phyloP scores from a whole-genome alignment of 1,140 invertebrate genomes.

The Aradophagus sp. region DNA sequence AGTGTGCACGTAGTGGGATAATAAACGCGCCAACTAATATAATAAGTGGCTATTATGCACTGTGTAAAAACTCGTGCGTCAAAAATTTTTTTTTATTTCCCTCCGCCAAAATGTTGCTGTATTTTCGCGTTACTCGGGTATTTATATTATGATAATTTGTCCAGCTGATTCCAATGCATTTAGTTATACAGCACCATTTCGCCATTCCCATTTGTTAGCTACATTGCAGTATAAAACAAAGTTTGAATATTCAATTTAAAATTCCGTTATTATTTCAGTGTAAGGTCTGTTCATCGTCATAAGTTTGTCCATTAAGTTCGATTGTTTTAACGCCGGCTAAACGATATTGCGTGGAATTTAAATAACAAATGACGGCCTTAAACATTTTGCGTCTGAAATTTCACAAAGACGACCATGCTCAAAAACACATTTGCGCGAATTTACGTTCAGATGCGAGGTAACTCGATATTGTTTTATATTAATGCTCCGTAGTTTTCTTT shows the following conservation, averaged over 20 bases:
- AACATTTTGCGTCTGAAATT: conserved; percentile 21
- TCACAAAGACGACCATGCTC: conserved; percentile 16
- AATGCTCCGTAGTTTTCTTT: conserved; percentile 35
- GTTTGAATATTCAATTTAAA: conserved; percentile 18
- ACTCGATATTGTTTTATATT: conserved; percentile 44
- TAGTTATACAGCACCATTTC: too few species aligned
- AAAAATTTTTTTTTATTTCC: background rate
- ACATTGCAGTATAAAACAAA: conserved; percentile 3
- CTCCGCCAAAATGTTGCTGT: too few species aligned
- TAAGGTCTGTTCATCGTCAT: conserved; percentile 11
- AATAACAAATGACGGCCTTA: conserved; percentile 27
- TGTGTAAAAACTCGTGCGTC: conserved; percentile 4
- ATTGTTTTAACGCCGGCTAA: conserved; percentile 8
- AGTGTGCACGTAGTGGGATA: conserved; percentile 4
- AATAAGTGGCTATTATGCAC: conserved; percentile 20
- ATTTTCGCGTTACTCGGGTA: too few species aligned
- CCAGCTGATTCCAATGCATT: too few species aligned
- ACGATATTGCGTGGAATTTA: conserved; percentile 13
- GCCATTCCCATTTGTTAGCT: conserved; percentile 1
- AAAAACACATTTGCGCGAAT: conserved; percentile 13
- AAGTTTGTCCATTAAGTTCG: conserved; percentile 28
- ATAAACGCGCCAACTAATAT: conserved; percentile 15
- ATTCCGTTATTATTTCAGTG: conserved; percentile 4
- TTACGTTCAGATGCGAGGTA: conserved; percentile 12
- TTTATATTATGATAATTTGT: too few species aligned